Percentiles rank a stretch among this genome's conserved stretches.
These are phyloP conservation scores for Montipora efflorescens DNA, from an alignment of 64 coral and sea anemone species.

Conservation along the genomic window DNA sequence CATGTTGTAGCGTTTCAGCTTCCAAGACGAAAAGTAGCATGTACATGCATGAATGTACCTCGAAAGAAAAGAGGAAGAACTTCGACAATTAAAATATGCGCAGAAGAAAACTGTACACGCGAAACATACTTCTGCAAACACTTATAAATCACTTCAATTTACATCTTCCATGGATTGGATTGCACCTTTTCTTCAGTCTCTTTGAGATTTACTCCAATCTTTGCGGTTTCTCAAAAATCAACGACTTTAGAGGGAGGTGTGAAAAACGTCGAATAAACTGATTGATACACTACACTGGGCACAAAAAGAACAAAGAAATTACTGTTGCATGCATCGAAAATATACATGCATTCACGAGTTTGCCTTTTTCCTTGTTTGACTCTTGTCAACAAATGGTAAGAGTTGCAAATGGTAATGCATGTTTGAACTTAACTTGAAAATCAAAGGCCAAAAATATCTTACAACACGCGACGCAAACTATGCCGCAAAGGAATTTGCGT, in stretches of 20 bases:
- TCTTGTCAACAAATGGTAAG: conserved; percentile 21
- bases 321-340: neutral
- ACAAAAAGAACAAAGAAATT: neutral
- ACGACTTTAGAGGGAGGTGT: neutral
- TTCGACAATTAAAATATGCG: neutral
- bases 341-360: neutral
- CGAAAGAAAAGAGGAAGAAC: neutral
- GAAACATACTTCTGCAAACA: neutral
- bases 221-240: neutral
- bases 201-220: neutral
- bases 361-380: neutral
- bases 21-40: no score
- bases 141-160: neutral
- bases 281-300: neutral
- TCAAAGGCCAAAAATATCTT: conserved; percentile 43
- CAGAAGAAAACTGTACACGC: no score
- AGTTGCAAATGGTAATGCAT: conserved; percentile 37
- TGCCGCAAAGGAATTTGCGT: neutral
- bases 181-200: neutral
- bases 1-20: no score
- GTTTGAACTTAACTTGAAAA: conserved; percentile 35
- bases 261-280: neutral
- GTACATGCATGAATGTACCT: neutral
- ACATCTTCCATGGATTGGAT: neutral
- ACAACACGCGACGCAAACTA: conserved; percentile 14